Base-by-base conservation (phyloP, 2,113 vertebrate species). In the Ciconia maguari region DNA sequence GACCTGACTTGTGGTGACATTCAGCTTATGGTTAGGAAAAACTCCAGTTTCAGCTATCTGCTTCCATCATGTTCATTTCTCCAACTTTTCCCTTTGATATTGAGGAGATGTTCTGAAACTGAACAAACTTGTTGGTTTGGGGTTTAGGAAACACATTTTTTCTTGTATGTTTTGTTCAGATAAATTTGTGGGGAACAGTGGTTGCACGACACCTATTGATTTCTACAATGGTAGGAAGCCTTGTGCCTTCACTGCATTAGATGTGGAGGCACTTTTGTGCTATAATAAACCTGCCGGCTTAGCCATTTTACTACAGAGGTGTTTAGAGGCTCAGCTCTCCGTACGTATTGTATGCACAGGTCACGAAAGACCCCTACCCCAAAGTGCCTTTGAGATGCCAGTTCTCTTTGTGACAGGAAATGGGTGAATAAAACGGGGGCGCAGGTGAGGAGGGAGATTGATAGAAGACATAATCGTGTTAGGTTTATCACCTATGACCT, bases 51-150 rank as follows among this genome's bases (percentile, higher is more conserved):
- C 25, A 34, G n/a, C 66, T 66, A 3, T 74, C 54, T 72, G 79
- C 66, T 95, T 57, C 34, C 54, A 62, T 87, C 16, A 74, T 51
- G 15, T 11, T 69, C 0, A 49, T 93, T 92, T 93, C 88, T 94
- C 79, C 69, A 78, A 10, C 74, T 92, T 94, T 61, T 51, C 74
- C 48, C 24, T 91, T 81, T 96, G 87, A 68, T 91, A 92, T 79
- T 64, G 95, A 60, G 19, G 46, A 95, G 76, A 90, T 58, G 25
- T 32, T 71, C 55, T 92, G 91, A 94, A 96, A 81, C 71, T 13
- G 83, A 82, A 85, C 76, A 69, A 89, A 81, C 49, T 30, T 79
- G 41, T 68, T 93, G 52, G 36, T 81, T 69, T 79, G 77, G 68
- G 75, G 48, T 94, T 96, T 41, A 78, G 89, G 75, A 42, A 66